Evolutionary conservation across 1,140 invertebrate genomes (phyloP), one percentile per base, ranked within the genome.

Genomic region (Latrodectus geometricus): DNA sequence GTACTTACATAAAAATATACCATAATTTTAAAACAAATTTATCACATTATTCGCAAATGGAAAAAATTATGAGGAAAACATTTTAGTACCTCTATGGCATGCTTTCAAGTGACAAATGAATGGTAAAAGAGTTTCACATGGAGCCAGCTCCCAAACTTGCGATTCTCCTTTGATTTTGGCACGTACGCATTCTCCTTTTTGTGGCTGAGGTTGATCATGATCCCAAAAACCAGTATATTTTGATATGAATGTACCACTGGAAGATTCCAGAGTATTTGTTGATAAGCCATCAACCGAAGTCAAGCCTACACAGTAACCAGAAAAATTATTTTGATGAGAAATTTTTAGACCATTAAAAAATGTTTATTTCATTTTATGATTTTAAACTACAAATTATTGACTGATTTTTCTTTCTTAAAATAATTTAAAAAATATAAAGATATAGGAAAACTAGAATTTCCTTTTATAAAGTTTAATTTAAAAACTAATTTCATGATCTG

Each of bases 191-290:
- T 97, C 95, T 48, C 97, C 97, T 14, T 94, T 93, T 72, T 93
- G 92, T 21, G 96, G 94, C 91, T 97, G 94, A 1, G 97, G 97
- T 91, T 99, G 97, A 89, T 91, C 90, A 61, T 89, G 86, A n/a
- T 90, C 89, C 92, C 92, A 93, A 86, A 92, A 91, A 20, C 92
- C 92, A 8, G 96, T 95, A 91, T 98, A 99, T 91, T 98, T 96
- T 0, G 96, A 97, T 73, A 97, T 95, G 87, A 97, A 92, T 83
- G 95, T 94, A 65, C 97, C 97, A 78, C 96, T 96, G 11, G 97
- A 96, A 12, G 97, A 98, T 92, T 98, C 96, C 68, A 98, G 92
- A 8, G 96, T 97, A 90, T 98, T 98, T 35, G 97, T 98, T 89
- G 96, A 93, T 56, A 98, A 93, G 91, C 97, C 96, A 92, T 98